Percentiles rank a stretch among this genome's conserved stretches.
Evolutionary conservation across 2,797 vertebrate genomes (phyloP).

Genomic region (Lepus townsendii): DNA sequence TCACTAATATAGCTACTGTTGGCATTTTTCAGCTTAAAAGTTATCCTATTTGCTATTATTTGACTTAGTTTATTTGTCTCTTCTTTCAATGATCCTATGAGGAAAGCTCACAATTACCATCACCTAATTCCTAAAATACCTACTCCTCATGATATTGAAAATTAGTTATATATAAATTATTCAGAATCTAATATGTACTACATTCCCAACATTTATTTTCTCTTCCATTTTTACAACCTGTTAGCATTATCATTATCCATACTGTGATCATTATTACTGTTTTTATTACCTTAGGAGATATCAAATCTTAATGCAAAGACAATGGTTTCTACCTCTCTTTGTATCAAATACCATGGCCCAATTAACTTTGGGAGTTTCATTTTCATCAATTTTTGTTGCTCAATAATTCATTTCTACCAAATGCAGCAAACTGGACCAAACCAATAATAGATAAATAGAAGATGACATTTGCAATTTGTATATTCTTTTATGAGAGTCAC

Average conservation of each 20-base stretch:
- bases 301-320: neutral
- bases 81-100: neutral
- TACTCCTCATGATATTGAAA: conserved; percentile 11
- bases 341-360: conserved; percentile 6
- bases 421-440: neutral
- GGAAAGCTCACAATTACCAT: neutral
- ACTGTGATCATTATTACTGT: neutral
- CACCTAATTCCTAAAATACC: neutral
- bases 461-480: neutral
- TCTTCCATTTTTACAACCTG: neutral
- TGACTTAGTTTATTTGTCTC: neutral
- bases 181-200: neutral
- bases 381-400: conserved; percentile 26
- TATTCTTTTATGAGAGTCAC: neutral
- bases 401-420: conserved; percentile 27
- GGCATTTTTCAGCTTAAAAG: neutral
- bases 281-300: neutral
- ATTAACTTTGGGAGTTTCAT: neutral
- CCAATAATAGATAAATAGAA: neutral
- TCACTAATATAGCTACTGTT: neutral
- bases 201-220: neutral
- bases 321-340: conserved; percentile 8
- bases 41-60: neutral
- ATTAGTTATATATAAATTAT: neutral
- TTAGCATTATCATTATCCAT: neutral